Conservation (phyloP, 2,113 vertebrate species). For the Sula dactylatra region DNA sequence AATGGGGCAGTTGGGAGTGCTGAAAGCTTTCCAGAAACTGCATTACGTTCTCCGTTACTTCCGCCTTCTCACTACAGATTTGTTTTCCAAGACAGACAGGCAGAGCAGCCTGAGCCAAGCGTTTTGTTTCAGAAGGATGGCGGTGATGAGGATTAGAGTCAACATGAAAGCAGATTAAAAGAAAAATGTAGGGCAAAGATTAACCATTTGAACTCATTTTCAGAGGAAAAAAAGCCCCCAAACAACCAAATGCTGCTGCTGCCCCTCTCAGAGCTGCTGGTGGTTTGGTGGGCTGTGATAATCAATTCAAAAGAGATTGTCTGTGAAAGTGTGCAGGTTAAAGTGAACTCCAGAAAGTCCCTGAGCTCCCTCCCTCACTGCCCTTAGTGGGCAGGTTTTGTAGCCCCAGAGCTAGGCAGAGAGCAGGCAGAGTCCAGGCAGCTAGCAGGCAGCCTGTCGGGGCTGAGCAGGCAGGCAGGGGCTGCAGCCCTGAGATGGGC, state of each 20-base stretch:
- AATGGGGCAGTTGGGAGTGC: neutral
- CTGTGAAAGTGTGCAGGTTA: neutral
- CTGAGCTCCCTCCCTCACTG: neutral
- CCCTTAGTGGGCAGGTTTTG: neutral
- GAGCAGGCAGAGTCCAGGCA: neutral
- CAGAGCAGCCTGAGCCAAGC: slow-evolving; percentile 7
- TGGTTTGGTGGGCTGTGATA: neutral
- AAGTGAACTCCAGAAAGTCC: neutral
- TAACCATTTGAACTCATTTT: slow-evolving; percentile 30
- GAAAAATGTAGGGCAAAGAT: slow-evolving; percentile 57
- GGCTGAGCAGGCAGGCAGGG: neutral
- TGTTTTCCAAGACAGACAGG: slow-evolving; percentile 12
- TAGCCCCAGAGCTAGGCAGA: neutral
- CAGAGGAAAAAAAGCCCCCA: neutral
- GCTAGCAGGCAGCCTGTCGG: neutral
- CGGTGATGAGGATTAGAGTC: slow-evolving; percentile 35
- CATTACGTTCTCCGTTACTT: neutral
- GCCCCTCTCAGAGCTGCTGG: neutral
- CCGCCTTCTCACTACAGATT: neutral
- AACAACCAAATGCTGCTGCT: neutral
- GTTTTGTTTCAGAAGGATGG: neutral
- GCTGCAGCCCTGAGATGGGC: neutral
- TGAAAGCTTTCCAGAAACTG: neutral
- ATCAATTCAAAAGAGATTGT: neutral
- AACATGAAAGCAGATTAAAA: slow-evolving; percentile 51